Evolutionary conservation across 2,113 vertebrate genomes (phyloP).

Genomic region (Himantopus leucocephalus): DNA sequence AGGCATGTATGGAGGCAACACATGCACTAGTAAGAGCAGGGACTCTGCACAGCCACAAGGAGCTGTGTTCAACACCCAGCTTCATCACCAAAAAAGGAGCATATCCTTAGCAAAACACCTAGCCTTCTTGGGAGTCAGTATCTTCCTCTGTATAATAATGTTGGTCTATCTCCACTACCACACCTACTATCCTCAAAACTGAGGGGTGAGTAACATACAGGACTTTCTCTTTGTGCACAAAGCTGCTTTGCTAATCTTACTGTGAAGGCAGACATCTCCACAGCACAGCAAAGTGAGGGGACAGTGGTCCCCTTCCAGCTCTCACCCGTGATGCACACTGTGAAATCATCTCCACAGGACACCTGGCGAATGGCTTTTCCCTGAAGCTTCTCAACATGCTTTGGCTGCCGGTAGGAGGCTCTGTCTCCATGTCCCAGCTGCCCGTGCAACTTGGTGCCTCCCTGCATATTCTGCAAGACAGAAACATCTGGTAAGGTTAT

Average conservation of each 20-base stretch:
- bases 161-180: not conserved
- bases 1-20: not conserved
- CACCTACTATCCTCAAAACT: not conserved
- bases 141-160: not conserved
- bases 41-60: not conserved
- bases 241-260: not conserved
- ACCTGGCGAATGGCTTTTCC: constrained; percentile 94
- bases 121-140: not conserved
- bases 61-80: not conserved
- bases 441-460: constrained; percentile 93
- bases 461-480: constrained; percentile 89
- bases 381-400: constrained; percentile 91
- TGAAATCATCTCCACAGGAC: constrained; percentile 95
- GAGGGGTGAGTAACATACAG: not conserved
- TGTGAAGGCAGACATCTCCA: not conserved
- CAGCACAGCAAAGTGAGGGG: not conserved
- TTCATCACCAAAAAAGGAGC: not conserved
- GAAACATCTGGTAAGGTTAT: not conserved
- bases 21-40: not conserved
- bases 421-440: constrained; percentile 96
- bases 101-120: not conserved
- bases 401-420: constrained; percentile 94
- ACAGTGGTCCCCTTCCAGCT: not conserved
- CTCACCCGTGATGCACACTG: constrained; percentile 92
- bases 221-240: not conserved